Evolutionary conservation across 2,113 vertebrate species (phyloP).

Genomic region (Ranitomeya variabilis): DNA sequence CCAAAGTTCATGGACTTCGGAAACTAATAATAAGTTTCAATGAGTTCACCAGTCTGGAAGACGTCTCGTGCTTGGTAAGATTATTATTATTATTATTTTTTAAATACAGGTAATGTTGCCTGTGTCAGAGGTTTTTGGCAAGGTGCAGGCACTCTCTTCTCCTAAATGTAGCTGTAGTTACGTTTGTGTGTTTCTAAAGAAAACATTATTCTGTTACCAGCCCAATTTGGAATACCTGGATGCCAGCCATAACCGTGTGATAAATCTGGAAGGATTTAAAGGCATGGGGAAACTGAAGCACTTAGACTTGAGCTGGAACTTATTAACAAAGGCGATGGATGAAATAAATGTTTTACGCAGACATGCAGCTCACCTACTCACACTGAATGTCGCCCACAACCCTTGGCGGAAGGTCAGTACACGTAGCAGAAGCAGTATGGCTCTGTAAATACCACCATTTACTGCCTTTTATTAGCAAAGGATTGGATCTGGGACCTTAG

Average conservation of each 20-base stretch:
- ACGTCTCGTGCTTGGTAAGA: conserved; percentile 79
- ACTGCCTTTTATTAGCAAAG: too few relatives aligned
- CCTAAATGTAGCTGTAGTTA: background rate
- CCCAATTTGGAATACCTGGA: conserved; percentile 79
- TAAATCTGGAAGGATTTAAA: conserved; percentile 75
- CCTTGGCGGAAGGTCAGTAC: conserved; percentile 73
- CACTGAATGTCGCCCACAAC: conserved; percentile 76
- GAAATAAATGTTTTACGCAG: conserved; percentile 74
- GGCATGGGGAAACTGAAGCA: conserved; percentile 73
- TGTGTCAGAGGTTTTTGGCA: background rate
- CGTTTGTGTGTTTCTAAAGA: background rate
- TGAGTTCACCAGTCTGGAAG: conserved; percentile 79
- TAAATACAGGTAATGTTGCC: background rate
- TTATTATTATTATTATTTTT: background rate
- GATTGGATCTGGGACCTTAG: too few relatives aligned
- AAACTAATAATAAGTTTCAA: conserved; percentile 80
- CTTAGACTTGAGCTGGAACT: conserved; percentile 83
- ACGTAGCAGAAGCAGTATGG: background rate
- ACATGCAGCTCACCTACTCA: conserved; percentile 70
- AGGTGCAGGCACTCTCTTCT: background rate
- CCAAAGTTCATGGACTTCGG: conserved; percentile 70
- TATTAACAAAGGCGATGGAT: conserved; percentile 73
- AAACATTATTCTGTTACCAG: conserved; percentile 52
- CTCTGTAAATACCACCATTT: background rate
- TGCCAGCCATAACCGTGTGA: conserved; percentile 76